phyloP scores from a whole-genome alignment of 37 sponge, comb jelly and placozoan genomes.

The Cliona cf. orientalis region DNA sequence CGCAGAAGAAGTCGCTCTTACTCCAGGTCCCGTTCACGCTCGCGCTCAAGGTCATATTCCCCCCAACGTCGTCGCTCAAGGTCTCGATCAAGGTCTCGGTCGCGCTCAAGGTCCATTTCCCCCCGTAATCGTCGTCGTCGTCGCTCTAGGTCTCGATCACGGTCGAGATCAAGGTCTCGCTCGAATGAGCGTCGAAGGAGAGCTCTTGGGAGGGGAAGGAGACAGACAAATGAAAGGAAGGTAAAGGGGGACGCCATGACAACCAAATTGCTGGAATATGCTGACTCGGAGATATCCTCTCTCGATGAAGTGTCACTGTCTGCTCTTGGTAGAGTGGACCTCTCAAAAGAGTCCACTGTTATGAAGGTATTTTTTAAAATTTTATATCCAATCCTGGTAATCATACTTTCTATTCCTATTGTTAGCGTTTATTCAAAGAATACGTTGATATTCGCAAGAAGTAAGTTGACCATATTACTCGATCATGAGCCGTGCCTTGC shows the following conservation, averaged over 20 bases:
- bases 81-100: not conserved
- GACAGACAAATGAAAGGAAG: not conserved
- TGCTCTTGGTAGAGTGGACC: not conserved
- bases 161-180: too few species aligned
- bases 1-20: too few species aligned
- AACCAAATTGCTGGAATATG: too few species aligned
- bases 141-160: too few species aligned
- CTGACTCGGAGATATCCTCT: slow-evolving; percentile 29
- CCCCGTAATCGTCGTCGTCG: too few species aligned
- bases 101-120: too few species aligned
- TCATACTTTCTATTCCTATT: not conserved
- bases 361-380: slow-evolving; percentile 29
- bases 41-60: too few species aligned
- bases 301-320: slow-evolving; percentile 24
- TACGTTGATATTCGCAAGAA: slow-evolving; percentile 43
- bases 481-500: too few species aligned
- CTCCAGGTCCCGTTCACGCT: too few species aligned
- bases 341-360: slow-evolving; percentile 24
- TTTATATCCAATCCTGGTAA: not conserved
- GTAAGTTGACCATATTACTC: too few species aligned
- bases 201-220: not conserved
- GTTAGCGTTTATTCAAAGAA: slow-evolving; percentile 61
- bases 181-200: not conserved
- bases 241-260: too few species aligned
- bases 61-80: too few species aligned